These are phyloP conservation scores for Cyaniris semiargus DNA, from an alignment of 2,888 invertebrate species.

Conservation along the genomic window DNA sequence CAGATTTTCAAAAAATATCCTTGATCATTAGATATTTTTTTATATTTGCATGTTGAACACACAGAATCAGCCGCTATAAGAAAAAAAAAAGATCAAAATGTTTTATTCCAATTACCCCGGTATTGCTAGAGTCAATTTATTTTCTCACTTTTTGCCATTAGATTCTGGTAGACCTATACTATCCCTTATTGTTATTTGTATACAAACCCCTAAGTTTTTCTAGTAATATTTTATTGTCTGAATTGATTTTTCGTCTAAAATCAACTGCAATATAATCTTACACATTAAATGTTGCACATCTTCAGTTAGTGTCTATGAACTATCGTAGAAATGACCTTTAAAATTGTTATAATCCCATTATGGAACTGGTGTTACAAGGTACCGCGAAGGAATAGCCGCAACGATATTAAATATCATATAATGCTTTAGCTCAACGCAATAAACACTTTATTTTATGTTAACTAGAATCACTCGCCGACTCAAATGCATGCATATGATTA, in stretches of 20 bases:
- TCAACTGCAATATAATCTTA: not conserved
- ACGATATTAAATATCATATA: conserved; percentile 15
- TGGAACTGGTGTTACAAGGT: conserved; percentile 5
- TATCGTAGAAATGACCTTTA: not conserved
- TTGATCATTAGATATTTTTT: too few species aligned
- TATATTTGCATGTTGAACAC: too few species aligned
- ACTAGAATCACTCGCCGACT: not conserved
- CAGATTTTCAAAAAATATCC: too few species aligned
- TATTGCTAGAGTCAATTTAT: too few species aligned
- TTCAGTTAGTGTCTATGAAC: not conserved
- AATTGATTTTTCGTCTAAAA: too few species aligned
- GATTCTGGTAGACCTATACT: too few species aligned
- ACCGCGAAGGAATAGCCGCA: not conserved
- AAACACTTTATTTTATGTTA: conserved; percentile 7
- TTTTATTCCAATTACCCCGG: too few species aligned
- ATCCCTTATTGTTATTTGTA: not conserved
- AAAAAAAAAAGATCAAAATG: too few species aligned
- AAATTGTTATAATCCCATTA: not conserved
- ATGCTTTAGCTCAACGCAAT: not conserved
- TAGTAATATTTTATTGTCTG: too few species aligned
- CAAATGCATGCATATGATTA: conserved; percentile 9
- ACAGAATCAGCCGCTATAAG: too few species aligned
- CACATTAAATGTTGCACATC: not conserved
- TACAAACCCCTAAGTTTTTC: too few species aligned
- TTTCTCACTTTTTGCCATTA: too few species aligned